These are phyloP conservation scores for Gastracanthus pulcherrimus DNA, from an alignment of 2,888 invertebrate species.

Conservation along the genomic window DNA sequence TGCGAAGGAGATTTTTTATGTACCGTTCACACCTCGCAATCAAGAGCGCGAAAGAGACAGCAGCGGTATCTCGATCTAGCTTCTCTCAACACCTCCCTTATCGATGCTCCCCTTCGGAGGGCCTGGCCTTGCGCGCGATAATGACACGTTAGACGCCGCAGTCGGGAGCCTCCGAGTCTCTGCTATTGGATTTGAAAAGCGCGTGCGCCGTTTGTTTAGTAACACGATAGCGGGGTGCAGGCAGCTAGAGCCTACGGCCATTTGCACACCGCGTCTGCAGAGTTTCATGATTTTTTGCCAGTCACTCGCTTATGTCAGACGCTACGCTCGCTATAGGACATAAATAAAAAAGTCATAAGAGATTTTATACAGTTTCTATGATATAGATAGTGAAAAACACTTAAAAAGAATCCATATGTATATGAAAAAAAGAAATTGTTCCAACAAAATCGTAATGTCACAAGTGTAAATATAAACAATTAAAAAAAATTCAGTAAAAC, in stretches of 20 bases:
- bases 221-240: too few relatives aligned
- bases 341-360: too few relatives aligned
- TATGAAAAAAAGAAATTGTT: too few relatives aligned
- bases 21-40: constrained; percentile 71
- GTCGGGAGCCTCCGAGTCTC: constrained; percentile 55
- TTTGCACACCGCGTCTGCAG: too few relatives aligned
- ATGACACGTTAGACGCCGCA: constrained; percentile 71
- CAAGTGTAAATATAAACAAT: too few relatives aligned
- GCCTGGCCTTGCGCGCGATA: constrained; percentile 61
- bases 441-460: too few relatives aligned
- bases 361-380: too few relatives aligned
- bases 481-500: too few relatives aligned
- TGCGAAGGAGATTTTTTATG: not conserved
- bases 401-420: too few relatives aligned
- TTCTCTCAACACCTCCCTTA: constrained; percentile 77
- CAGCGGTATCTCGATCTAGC: constrained; percentile 70
- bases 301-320: not conserved
- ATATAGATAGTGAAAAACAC: too few relatives aligned
- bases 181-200: constrained; percentile 70
- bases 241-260: too few relatives aligned
- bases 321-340: too few relatives aligned
- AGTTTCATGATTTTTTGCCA: not conserved
- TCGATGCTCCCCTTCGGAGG: constrained; percentile 67
- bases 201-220: constrained; percentile 73
- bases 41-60: constrained; percentile 56